Conservation (phyloP, 2,888 invertebrate genomes). For the Thelaira solivaga region DNA sequence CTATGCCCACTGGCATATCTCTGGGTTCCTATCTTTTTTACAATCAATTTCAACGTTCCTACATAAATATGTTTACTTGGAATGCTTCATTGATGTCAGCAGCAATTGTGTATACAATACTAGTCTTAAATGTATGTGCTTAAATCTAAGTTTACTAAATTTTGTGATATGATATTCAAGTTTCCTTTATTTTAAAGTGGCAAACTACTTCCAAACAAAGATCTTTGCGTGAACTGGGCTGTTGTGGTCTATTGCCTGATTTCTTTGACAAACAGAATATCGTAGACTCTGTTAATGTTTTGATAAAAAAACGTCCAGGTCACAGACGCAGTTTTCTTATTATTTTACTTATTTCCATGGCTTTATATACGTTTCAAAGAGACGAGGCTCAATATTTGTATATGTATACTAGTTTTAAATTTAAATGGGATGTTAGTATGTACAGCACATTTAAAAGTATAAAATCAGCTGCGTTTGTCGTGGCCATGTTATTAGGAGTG, state of each 20-base stretch:
- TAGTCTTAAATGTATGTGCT: conserved; percentile 79
- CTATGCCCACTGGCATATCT: conserved; percentile 90
- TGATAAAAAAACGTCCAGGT: conserved; percentile 80
- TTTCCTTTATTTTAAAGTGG: conserved; percentile 77
- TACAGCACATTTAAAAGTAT: conserved; percentile 87
- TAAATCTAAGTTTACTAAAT: background rate
- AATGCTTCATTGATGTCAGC: conserved; percentile 81
- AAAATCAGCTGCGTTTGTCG: conserved; percentile 84
- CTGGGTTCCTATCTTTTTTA: conserved; percentile 84
- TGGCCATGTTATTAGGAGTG: conserved; percentile 84
- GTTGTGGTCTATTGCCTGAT: conserved; percentile 81
- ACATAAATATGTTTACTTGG: conserved; percentile 85
- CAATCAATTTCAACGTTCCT: conserved; percentile 81
- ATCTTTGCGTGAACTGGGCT: conserved; percentile 80
- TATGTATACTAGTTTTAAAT: conserved; percentile 84
- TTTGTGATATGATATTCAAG: background rate
- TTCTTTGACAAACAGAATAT: conserved; percentile 86
- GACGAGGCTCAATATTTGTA: conserved; percentile 88
- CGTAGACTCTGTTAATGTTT: conserved; percentile 80
- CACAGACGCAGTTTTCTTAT: conserved; percentile 82
- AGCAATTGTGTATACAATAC: conserved; percentile 82
- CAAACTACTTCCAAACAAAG: conserved; percentile 82
- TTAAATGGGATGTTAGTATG: conserved; percentile 83
- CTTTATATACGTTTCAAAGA: conserved; percentile 88
- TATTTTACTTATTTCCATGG: conserved; percentile 85